phyloP scores from a whole-genome alignment of 1,140 invertebrate genomes.

The Eupristina koningsbergeri region DNA sequence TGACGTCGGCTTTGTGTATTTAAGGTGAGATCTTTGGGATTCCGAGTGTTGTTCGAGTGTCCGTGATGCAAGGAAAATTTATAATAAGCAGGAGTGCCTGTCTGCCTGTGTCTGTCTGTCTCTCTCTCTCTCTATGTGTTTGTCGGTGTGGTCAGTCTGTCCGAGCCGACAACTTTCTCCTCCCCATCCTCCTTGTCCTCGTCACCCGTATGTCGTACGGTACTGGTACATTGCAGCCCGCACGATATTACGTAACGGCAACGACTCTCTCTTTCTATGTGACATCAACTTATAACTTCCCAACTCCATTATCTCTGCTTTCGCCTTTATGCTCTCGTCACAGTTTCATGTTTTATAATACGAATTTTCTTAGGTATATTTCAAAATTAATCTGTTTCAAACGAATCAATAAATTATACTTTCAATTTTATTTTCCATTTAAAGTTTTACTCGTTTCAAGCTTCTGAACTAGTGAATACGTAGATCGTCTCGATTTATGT shows the following conservation, averaged over 20 bases:
- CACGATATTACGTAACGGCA: slow-evolving; percentile 69
- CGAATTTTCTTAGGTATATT: background rate
- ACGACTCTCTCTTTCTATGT: slow-evolving; percentile 73
- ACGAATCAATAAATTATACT: background rate
- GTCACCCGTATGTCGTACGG: slow-evolving; percentile 49
- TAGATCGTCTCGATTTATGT: no score
- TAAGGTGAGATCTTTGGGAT: background rate
- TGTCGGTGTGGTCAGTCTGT: slow-evolving; percentile 72
- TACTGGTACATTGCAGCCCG: slow-evolving; percentile 34
- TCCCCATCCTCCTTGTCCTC: slow-evolving; percentile 45
- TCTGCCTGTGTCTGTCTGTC: no score
- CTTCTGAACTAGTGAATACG: no score
- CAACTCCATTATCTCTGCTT: slow-evolving; percentile 2
- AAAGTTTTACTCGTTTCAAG: no score
- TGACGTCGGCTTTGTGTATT: background rate
- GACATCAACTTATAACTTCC: slow-evolving; percentile 64
- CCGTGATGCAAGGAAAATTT: background rate
- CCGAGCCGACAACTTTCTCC: slow-evolving; percentile 69
- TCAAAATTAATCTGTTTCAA: no score
- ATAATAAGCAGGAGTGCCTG: background rate
- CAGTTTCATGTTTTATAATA: background rate
- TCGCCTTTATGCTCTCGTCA: background rate
- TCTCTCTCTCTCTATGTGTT: no score
- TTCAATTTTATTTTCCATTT: background rate
- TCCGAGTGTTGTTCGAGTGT: background rate